Percentiles rank a stretch among this genome's conserved stretches.
Conservation (phyloP, 2,888 invertebrate species). For the Lordiphosa fenestrarum region DNA sequence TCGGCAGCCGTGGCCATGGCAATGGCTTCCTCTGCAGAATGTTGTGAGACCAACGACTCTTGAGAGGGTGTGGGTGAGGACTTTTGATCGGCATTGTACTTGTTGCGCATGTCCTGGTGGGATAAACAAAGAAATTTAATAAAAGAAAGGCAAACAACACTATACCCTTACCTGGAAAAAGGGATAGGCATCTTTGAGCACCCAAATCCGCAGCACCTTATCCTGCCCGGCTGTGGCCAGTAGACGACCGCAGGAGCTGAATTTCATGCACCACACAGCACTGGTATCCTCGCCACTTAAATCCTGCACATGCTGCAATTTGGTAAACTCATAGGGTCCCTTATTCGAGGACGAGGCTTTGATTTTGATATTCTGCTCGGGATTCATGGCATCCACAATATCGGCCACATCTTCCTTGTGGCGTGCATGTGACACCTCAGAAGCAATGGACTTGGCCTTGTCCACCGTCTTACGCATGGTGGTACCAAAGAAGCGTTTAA, state of each 20-base stretch:
- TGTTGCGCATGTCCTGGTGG: conserved; percentile 95
- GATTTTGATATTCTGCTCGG: conserved; percentile 90
- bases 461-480: conserved; percentile 95
- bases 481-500: conserved; percentile 91
- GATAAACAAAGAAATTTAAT: conserved; percentile 24
- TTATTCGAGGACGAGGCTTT: conserved; percentile 98
- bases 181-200: conserved; percentile 91
- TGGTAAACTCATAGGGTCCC: conserved; percentile 97
- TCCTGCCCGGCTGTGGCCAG: conserved; percentile 99
- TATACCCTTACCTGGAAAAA: conserved; percentile 88
- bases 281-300: conserved; percentile 92
- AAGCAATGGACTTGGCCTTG: conserved; percentile 93
- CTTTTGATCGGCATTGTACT: conserved; percentile 93
- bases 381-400: conserved; percentile 89
- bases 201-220: conserved; percentile 96
- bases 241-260: conserved; percentile 96
- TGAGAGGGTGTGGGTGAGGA: conserved; percentile 96
- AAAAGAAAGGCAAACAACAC: conserved; percentile 5
- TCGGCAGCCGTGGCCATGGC: conserved; percentile 82
- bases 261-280: conserved; percentile 99
- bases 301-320: conserved; percentile 93
- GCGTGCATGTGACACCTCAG: conserved; percentile 92
- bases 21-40: conserved; percentile 84
- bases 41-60: conserved; percentile 92
- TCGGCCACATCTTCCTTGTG: conserved; percentile 93